Percentiles rank a stretch among this genome's conserved stretches.
Evolutionary conservation across 2,888 invertebrate species (phyloP).

Genomic region (Nebria salina): DNA sequence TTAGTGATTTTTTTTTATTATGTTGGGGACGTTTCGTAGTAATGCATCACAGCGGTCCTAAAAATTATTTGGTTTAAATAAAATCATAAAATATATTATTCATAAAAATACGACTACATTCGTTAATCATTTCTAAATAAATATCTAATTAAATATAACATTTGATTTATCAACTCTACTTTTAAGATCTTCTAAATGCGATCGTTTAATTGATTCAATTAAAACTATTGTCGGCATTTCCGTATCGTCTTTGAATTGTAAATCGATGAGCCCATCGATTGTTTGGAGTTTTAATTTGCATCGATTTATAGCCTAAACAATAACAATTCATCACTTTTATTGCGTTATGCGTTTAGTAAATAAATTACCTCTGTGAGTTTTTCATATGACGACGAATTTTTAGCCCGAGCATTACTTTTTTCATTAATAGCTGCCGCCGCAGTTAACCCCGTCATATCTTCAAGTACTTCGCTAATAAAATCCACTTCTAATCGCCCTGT

Average conservation of each 20-base stretch:
- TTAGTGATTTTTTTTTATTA: neutral
- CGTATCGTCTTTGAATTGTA: conserved; percentile 52
- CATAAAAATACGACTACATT: neutral
- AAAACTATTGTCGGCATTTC: conserved; percentile 52
- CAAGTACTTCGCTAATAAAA: conserved; percentile 68
- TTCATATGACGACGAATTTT: conserved; percentile 50
- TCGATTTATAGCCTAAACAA: conserved; percentile 53
- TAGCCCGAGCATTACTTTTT: conserved; percentile 49
- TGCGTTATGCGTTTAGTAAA: conserved; percentile 31
- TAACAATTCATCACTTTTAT: too few species aligned
- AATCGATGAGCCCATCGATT: conserved; percentile 55
- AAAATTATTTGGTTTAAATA: too few species aligned
- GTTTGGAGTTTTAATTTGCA: conserved; percentile 53
- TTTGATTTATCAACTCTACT: conserved; percentile 25
- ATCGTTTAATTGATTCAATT: conserved; percentile 16
- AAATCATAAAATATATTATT: neutral
- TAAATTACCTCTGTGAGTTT: conserved; percentile 52
- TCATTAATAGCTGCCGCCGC: conserved; percentile 56
- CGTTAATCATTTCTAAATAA: conserved; percentile 5
- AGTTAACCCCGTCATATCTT: conserved; percentile 65
- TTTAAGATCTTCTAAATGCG: conserved; percentile 24
- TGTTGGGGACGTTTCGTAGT: neutral
- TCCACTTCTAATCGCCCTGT: conserved; percentile 67
- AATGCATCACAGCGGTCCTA: too few species aligned
- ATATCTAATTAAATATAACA: conserved; percentile 7